Evolutionary conservation across 1,140 invertebrate genomes (phyloP).

Genomic region (Drosophila seguyi): DNA sequence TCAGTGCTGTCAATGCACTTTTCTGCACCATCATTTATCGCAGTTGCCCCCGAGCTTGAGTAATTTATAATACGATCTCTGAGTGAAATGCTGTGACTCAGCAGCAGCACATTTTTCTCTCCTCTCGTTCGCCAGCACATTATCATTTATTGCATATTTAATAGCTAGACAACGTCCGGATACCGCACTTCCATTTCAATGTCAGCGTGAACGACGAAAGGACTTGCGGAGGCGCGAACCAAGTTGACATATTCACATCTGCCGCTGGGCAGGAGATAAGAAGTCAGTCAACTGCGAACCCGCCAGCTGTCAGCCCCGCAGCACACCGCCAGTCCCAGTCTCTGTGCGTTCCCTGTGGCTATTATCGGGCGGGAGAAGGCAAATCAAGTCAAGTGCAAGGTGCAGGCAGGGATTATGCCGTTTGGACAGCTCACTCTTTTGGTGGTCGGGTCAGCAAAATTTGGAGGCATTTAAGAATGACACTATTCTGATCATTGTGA

Average conservation of each 20-base stretch:
- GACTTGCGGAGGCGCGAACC: constrained; percentile 28
- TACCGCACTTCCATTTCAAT: constrained; percentile 16
- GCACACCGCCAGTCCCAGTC: background rate
- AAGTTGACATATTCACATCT: constrained; percentile 21
- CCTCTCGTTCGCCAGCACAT: constrained; percentile 2
- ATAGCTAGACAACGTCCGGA: constrained; percentile 15
- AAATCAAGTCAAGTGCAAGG: constrained; percentile 44
- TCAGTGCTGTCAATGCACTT: constrained; percentile 33
- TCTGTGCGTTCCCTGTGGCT: background rate
- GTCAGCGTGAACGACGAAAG: constrained; percentile 11
- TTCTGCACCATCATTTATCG: constrained; percentile 26
- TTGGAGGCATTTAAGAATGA: background rate
- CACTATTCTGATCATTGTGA: too few species aligned
- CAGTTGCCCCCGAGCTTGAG: constrained; percentile 1
- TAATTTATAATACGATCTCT: constrained; percentile 25
- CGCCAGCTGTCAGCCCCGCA: constrained; percentile 29
- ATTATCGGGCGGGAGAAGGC: constrained; percentile 20
- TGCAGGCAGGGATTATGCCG: constrained; percentile 40
- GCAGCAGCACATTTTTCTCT: background rate
- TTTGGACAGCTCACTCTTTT: constrained; percentile 43
- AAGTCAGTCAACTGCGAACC: constrained; percentile 38
- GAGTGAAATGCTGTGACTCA: constrained; percentile 34
- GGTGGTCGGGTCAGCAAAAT: background rate
- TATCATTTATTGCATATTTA: constrained; percentile 49
- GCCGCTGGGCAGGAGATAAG: constrained; percentile 35